These are phyloP conservation scores for Drosophila repletoides DNA, from an alignment of 1,140 invertebrate species.

Conservation along the genomic window DNA sequence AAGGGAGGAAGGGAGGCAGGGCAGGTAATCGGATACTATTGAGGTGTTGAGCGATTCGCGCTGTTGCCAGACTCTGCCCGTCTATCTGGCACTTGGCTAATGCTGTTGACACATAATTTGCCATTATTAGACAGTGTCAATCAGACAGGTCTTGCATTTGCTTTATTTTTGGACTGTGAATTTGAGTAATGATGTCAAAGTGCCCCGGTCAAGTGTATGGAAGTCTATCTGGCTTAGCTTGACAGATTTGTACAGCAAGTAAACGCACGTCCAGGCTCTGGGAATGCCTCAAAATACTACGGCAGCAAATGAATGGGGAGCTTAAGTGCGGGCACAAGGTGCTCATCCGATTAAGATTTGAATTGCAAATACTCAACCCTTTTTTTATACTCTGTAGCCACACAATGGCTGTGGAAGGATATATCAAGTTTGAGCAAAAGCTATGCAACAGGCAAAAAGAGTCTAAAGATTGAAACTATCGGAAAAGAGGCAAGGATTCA, in stretches of 20 bases:
- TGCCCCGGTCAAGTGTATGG: constrained; percentile 7
- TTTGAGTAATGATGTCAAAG: constrained; percentile 22
- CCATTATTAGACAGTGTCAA: constrained; percentile 54
- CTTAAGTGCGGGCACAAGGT: background rate
- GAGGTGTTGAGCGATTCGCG: constrained; percentile 12
- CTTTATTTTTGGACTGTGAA: constrained; percentile 2
- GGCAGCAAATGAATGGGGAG: background rate
- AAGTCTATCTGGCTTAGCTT: constrained; percentile 6
- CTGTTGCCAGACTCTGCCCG: too few species aligned
- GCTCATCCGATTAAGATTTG: constrained; percentile 30
- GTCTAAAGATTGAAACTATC: too few species aligned
- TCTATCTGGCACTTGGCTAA: constrained; percentile 2
- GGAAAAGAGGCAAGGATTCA: too few species aligned
- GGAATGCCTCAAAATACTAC: background rate
- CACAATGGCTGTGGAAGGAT: background rate
- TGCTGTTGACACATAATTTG: constrained; percentile 52
- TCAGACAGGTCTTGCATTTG: constrained; percentile 19
- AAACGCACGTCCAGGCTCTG: too few species aligned
- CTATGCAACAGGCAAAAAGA: too few species aligned
- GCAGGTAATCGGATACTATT: constrained; percentile 1
- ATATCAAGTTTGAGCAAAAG: background rate
- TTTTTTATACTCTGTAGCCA: constrained; percentile 1
- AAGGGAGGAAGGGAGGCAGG: background rate
- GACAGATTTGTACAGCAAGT: constrained; percentile 12
- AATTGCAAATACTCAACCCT: constrained; percentile 44